A percentile compares a stretch with the other conserved stretches of the same genome.
phyloP scores from a whole-genome alignment of 2,797 vertebrate genomes.

The Myotis daubentonii region DNA sequence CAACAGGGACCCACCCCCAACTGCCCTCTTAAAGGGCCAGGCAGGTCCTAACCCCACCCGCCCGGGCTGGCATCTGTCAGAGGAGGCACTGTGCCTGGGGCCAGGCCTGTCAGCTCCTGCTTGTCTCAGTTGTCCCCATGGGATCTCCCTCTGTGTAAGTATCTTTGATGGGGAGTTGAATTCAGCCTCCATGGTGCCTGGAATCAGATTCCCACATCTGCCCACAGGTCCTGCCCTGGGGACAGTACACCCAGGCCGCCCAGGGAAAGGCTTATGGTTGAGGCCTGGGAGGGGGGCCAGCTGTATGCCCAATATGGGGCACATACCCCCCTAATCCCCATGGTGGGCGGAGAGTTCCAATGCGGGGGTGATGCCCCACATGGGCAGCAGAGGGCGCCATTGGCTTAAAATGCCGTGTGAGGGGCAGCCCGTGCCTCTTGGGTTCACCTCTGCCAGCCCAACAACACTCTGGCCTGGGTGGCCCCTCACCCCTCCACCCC shows the following conservation, averaged over 20 bases:
- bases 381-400: conserved; percentile 37
- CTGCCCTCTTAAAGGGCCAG: conserved; percentile 70
- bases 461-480: neutral
- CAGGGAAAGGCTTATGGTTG: neutral
- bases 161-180: neutral
- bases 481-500: too few species aligned
- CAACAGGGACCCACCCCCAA: neutral
- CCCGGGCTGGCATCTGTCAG: neutral
- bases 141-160: too few species aligned
- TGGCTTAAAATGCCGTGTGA: neutral
- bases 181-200: neutral
- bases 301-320: too few species aligned
- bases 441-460: neutral
- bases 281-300: neutral
- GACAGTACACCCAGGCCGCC: neutral
- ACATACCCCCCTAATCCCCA: neutral
- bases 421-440: accelerated
- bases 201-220: neutral
- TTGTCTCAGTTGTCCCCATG: neutral
- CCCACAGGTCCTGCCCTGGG: neutral
- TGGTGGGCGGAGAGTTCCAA: accelerated
- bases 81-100: neutral
- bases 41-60: neutral
- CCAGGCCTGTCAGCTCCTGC: neutral
- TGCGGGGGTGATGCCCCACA: accelerated